Evolutionary conservation across 2,888 invertebrate species (phyloP), one percentile per base, ranked within the genome.

Genomic region (Tanytarsus gracilentus): DNA sequence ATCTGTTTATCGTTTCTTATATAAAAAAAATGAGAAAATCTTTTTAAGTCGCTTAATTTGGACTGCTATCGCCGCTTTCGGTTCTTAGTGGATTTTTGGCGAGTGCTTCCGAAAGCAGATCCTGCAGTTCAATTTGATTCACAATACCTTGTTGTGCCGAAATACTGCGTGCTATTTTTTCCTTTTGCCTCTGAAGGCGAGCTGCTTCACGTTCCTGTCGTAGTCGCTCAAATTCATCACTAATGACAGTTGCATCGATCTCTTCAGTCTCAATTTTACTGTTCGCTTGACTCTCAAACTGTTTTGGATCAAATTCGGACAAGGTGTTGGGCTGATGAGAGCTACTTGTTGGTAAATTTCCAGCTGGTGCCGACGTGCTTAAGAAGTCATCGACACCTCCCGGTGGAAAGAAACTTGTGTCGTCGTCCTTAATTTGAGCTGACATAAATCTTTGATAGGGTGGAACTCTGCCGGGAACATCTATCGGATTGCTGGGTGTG

Each of bases 221-320:
- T 51, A 89, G 72, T 62, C 82, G 81, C 49, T 82, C 79, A 67
- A 88, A 88, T 64, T 88, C 86, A 66, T 86, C 86, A 61, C 79
- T 77, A 23, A 23, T 7, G 8, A 26, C 21, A 9, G 61, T 53
- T 11, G 40, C 29, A 25, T 62, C 62, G 27, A 58, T 18, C 40
- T 62, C 62, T 53, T 62, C 62, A 30, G 9, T 58, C 8, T 23
- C n/a, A 9, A 5, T 40, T 23, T 58, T 58, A 8, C 18, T 6
- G 7, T 21, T 25, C 7, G 29, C 30, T 30, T 58, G 56, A 8
- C 40, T 21, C 6, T 23, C 48, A 21, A 48, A 58, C 14, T 44
- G 16, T 58, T 58, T 58, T 2, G 58, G 58, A 29, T 58, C 58
- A 48, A 58, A 58, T 11, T 27, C 48, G 1, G 48, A 29, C 16